phyloP scores from a whole-genome alignment of 2,113 vertebrate species.

The Octodon degus region DNA sequence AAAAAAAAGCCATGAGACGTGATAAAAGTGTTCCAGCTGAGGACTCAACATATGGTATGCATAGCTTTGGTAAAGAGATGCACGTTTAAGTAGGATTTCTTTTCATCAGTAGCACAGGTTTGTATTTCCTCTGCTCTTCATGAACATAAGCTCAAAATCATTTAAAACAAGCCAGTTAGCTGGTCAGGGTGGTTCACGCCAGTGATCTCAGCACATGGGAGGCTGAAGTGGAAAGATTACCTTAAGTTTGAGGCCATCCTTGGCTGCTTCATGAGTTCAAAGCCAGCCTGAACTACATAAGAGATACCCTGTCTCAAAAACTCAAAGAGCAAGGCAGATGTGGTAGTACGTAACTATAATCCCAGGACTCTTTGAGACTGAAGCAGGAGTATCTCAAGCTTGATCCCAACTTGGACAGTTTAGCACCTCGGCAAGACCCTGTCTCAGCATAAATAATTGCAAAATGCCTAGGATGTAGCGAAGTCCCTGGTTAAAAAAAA shows the following conservation, averaged over 20 bases:
- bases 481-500: not conserved
- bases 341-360: not conserved
- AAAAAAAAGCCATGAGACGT: slow-evolving; percentile 73
- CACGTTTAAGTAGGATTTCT: slow-evolving; percentile 66
- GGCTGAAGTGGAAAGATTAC: not conserved
- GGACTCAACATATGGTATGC: slow-evolving; percentile 78
- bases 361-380: not conserved
- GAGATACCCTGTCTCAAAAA: not conserved
- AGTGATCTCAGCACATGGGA: slow-evolving; percentile 16
- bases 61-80: slow-evolving; percentile 78
- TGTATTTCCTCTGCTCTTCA: slow-evolving; percentile 76
- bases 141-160: slow-evolving; percentile 82
- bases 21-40: slow-evolving; percentile 84
- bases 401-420: not conserved
- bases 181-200: not conserved
- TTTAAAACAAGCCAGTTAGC: slow-evolving; percentile 12
- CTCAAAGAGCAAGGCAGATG: not conserved
- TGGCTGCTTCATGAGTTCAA: not conserved
- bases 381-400: not conserved
- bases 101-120: slow-evolving; percentile 66
- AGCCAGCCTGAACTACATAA: not conserved
- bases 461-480: not conserved
- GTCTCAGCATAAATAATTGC: not conserved
- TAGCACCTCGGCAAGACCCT: not conserved
- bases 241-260: not conserved